Conservation (phyloP, 1,140 invertebrate species). For the silkworm (Bombyx mori) region DNA sequence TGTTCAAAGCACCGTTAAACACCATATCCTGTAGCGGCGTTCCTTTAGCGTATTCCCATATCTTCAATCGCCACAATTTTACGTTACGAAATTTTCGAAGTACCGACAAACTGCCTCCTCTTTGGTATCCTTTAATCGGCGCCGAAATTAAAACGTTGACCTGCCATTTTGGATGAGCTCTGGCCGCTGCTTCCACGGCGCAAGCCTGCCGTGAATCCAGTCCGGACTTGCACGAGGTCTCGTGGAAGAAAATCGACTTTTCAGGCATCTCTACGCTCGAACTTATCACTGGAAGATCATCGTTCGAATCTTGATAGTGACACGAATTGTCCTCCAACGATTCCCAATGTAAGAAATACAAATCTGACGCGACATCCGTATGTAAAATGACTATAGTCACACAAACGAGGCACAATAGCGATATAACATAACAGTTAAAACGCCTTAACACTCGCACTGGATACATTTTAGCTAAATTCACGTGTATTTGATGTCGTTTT, state of each 20-base stretch:
- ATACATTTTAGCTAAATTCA: too few relatives aligned
- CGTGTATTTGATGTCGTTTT: too few relatives aligned
- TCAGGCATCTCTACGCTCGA: too few relatives aligned
- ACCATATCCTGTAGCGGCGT: slow-evolving; percentile 21
- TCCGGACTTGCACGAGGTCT: slow-evolving; percentile 66
- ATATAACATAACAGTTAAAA: too few relatives aligned
- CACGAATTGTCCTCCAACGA: too few relatives aligned
- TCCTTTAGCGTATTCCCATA: slow-evolving; percentile 29
- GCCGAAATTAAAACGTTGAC: slow-evolving; percentile 69
- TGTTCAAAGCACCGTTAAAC: slow-evolving; percentile 65
- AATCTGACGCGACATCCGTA: too few relatives aligned
- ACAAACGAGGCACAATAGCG: too few relatives aligned
- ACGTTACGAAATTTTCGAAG: slow-evolving; percentile 74
- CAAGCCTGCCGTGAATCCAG: slow-evolving; percentile 72
- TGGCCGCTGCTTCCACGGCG: slow-evolving; percentile 74
- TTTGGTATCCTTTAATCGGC: slow-evolving; percentile 20
- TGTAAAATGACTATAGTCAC: too few relatives aligned
- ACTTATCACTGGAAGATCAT: too few relatives aligned
- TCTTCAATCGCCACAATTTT: slow-evolving; percentile 70
- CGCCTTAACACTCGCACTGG: too few relatives aligned
- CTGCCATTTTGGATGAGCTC: slow-evolving; percentile 65
- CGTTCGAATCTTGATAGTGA: too few relatives aligned
- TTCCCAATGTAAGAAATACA: too few relatives aligned
- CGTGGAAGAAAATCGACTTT: slow-evolving; percentile 72
- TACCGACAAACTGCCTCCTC: slow-evolving; percentile 11